A percentile compares a stretch with the other conserved stretches of the same genome.
These are phyloP conservation scores for Hipparchia sbordonii DNA, from an alignment of 2,888 invertebrate genomes.

Conservation along the genomic window DNA sequence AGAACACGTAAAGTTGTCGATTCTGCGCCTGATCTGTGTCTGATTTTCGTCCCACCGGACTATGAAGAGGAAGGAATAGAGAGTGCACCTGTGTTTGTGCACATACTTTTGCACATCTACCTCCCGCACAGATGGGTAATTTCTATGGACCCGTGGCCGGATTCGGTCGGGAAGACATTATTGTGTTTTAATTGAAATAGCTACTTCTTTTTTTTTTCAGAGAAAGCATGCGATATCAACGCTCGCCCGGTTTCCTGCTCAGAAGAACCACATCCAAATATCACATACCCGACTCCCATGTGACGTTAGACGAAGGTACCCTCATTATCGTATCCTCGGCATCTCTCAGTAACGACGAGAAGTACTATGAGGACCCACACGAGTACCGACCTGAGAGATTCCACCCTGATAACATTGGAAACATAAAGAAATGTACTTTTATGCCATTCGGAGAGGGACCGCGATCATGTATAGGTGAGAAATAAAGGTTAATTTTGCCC, in stretches of 20 bases:
- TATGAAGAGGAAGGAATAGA: too few species aligned
- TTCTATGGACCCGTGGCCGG: too few species aligned
- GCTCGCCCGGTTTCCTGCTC: conserved; percentile 41
- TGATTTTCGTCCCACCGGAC: too few species aligned
- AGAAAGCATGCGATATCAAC: conserved; percentile 52
- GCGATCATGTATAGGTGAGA: conserved; percentile 17
- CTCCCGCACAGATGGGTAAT: too few species aligned
- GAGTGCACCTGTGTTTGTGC: too few species aligned
- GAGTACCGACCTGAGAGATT: conserved; percentile 47
- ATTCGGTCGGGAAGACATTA: too few species aligned
- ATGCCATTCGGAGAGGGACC: conserved; percentile 17
- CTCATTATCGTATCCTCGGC: conserved; percentile 39
- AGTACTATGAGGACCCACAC: conserved; percentile 44
- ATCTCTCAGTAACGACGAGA: conserved; percentile 38
- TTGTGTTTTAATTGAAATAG: not conserved
- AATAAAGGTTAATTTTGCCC: not conserved
- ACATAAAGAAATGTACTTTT: conserved; percentile 38
- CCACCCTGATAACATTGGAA: conserved; percentile 37
- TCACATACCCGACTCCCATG: conserved; percentile 37
- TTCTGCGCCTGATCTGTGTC: too few species aligned
- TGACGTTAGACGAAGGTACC: conserved; percentile 41
- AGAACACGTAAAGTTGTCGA: too few species aligned
- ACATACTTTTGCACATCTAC: too few species aligned
- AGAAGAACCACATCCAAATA: conserved; percentile 36
- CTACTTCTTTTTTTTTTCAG: conserved; percentile 26